These are phyloP conservation scores for Poecile montanus DNA, from an alignment of 2,797 vertebrate genomes.

Conservation along the genomic window DNA sequence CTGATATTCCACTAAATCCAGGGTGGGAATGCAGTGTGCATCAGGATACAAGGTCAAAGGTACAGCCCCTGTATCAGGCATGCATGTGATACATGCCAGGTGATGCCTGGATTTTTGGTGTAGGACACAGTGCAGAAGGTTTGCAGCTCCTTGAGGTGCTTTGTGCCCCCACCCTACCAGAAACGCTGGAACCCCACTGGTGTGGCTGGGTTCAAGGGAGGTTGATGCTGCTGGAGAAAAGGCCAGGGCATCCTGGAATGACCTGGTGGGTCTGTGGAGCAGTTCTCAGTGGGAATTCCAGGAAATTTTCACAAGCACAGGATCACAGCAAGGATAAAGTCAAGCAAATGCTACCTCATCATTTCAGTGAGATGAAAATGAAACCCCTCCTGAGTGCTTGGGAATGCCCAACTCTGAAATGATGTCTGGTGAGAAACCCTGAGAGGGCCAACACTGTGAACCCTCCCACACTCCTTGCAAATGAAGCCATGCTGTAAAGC, in stretches of 20 bases:
- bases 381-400: background rate
- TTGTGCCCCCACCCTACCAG: background rate
- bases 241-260: background rate
- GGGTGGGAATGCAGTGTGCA: background rate
- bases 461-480: background rate
- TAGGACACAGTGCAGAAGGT: background rate
- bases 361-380: background rate
- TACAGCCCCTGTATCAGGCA: background rate
- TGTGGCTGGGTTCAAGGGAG: background rate
- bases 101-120: background rate
- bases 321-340: background rate
- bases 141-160: background rate
- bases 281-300: background rate
- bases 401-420: background rate
- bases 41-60: background rate
- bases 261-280: background rate
- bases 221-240: background rate
- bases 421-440: background rate
- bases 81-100: fast-evolving
- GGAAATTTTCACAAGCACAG: background rate
- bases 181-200: fast-evolving
- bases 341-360: background rate
- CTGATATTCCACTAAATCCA: background rate
- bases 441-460: background rate
- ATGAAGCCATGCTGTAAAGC: background rate